Evolutionary conservation across 2,113 vertebrate species (phyloP).

Genomic region (Lagenorhynchus albirostris): DNA sequence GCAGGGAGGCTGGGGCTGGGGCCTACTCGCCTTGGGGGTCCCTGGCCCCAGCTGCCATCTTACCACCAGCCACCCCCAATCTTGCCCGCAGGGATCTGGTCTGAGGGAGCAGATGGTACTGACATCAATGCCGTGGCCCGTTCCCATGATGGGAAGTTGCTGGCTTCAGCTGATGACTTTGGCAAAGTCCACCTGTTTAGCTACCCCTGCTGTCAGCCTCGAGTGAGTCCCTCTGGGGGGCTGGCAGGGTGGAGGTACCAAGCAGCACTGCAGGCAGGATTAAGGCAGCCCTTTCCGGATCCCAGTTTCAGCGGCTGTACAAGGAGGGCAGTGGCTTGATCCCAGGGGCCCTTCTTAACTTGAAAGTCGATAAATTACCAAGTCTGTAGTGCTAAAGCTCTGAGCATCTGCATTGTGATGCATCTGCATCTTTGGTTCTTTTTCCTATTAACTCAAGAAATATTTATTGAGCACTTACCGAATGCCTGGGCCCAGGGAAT

Average conservation of each 20-base stretch:
- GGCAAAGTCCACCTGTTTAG: constrained; percentile 93
- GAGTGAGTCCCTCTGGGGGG: constrained; percentile 81
- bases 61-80: background rate
- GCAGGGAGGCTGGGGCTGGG: background rate
- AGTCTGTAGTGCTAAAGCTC: background rate
- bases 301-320: background rate
- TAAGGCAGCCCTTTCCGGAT: background rate
- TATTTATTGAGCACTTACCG: background rate
- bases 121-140: constrained; percentile 91
- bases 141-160: constrained; percentile 86
- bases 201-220: constrained; percentile 90
- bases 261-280: background rate
- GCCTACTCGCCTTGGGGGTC: background rate
- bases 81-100: constrained; percentile 88
- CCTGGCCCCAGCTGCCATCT: background rate
- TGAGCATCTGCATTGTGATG: background rate
- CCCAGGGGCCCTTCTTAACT: background rate
- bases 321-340: background rate
- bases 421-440: background rate
- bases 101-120: constrained; percentile 91
- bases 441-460: background rate
- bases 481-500: background rate
- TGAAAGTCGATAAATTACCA: background rate
- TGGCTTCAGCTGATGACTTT: constrained; percentile 92
- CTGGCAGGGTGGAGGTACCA: background rate